Evolutionary conservation across 1,140 invertebrate genomes (phyloP).

Genomic region (Acromyrmex echinatior): DNA sequence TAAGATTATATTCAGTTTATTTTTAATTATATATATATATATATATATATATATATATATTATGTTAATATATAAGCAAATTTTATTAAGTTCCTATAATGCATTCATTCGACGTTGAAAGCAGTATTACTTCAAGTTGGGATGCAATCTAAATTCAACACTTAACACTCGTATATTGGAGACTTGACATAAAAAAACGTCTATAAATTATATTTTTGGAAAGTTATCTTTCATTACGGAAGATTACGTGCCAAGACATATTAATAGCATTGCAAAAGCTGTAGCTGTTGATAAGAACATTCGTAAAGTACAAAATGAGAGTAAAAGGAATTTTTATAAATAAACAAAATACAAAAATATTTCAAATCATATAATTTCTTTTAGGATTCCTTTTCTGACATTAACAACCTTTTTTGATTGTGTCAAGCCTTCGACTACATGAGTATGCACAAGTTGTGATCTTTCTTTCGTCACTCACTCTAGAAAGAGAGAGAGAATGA

Average conservation of each 20-base stretch:
- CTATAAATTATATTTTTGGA: slow-evolving; percentile 32
- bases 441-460: slow-evolving; percentile 48
- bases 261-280: slow-evolving; percentile 8
- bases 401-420: slow-evolving; percentile 9
- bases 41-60: too few relatives aligned
- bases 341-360: slow-evolving; percentile 40
- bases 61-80: background rate
- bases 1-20: slow-evolving; percentile 16
- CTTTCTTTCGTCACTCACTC: slow-evolving; percentile 61
- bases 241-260: slow-evolving; percentile 46
- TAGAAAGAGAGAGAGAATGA: background rate
- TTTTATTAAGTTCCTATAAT: background rate
- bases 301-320: slow-evolving; percentile 30
- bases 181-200: slow-evolving; percentile 43
- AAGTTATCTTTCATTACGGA: slow-evolving; percentile 37
- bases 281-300: background rate
- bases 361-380: background rate
- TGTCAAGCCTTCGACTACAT: slow-evolving; percentile 45
- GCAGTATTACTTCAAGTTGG: slow-evolving; percentile 17
- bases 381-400: background rate
- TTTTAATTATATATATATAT: slow-evolving; percentile 2
- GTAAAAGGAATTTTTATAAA: slow-evolving; percentile 35
- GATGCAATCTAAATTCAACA: slow-evolving; percentile 35
- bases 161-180: slow-evolving; percentile 14
- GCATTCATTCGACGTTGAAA: slow-evolving; percentile 21